Evolutionary conservation across 2,113 vertebrate species (phyloP), one percentile per base, ranked within the genome.

Genomic region (Verasper variegatus): DNA sequence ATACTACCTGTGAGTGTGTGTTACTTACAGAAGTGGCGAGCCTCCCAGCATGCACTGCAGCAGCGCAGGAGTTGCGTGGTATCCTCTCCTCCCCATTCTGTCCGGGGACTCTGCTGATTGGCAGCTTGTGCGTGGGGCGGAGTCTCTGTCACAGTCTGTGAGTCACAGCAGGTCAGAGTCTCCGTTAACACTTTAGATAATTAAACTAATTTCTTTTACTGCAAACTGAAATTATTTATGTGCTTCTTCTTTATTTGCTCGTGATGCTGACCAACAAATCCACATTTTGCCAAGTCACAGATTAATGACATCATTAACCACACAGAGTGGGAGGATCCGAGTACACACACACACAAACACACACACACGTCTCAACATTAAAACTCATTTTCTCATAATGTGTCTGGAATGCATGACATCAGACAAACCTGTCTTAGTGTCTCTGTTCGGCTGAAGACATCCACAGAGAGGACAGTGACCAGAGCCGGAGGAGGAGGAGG

Each of bases 21-120:
- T 27, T 49, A 88, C 93, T 93, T 73, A 95, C 94, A 93, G 77
- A 17, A 92, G 84, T 11, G 95, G 64, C 11, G 95, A 62, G 1
- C 78, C 87, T 1, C 91, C 93, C 51, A 95, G 91, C 85, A 95
- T 67, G 47, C 91, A 47, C 0, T 94, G 94, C 31, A 96, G 27
- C 0, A 92, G 67, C 9, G 71, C 40, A n/a, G 92, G 77, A 21
- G 57, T 5, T 42, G 40, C 12, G 40, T 13, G 11, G 40, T 42
- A 12, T 42, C 2, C 12, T 18, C 47, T 51, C 47, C 47, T 51
- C 47, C 1, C 47, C 17, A 1, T 14, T 18, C 18, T 15, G 47
- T 51, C 47, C 47, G 5, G 17, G 15, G 47, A 51, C 47, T 51
- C 8, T 1, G 15, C 18, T 51, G 47, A 51, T 51, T 47, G 45